Evolutionary conservation across 2,888 invertebrate species (phyloP).

Genomic region (Exephanes ischioxanthus): DNA sequence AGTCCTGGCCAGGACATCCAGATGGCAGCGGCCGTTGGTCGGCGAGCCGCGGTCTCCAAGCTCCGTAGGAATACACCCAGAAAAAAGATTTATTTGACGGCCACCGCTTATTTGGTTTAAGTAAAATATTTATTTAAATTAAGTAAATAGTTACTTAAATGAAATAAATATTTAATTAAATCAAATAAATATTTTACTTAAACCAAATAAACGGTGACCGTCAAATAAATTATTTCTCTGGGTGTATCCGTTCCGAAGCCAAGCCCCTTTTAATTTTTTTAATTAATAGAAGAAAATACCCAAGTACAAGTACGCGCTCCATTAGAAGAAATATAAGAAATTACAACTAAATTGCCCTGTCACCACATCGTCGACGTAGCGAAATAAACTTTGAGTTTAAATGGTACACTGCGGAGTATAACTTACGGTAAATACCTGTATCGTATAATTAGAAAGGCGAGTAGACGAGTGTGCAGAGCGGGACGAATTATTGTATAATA

Average conservation of each 20-base stretch:
- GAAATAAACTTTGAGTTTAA: constrained; percentile 45
- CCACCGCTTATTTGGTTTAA: too few relatives aligned
- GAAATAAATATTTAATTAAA: too few relatives aligned
- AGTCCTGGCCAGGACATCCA: constrained; percentile 57
- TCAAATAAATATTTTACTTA: too few relatives aligned
- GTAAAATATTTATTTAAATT: too few relatives aligned
- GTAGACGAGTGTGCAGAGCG: constrained; percentile 24
- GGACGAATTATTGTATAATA: constrained; percentile 52
- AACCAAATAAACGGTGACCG: too few relatives aligned
- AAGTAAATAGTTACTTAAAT: too few relatives aligned
- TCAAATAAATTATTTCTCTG: too few relatives aligned
- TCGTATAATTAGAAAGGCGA: constrained; percentile 52
- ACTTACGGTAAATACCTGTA: constrained; percentile 1
- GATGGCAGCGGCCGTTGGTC: constrained; percentile 61
- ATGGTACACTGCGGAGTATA: constrained; percentile 34
- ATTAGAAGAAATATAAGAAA: constrained; percentile 9
- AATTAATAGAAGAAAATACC: not conserved
- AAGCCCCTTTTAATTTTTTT: constrained; percentile 8
- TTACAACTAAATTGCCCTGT: constrained; percentile 44
- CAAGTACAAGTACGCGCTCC: not conserved
- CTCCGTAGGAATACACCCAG: not conserved
- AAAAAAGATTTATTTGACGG: too few relatives aligned
- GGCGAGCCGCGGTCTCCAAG: constrained; percentile 38
- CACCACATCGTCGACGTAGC: constrained; percentile 26
- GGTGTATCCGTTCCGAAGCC: constrained; percentile 12